Base-by-base conservation (phyloP, 2,113 vertebrate genomes). In the Crotalus helleri region DNA sequence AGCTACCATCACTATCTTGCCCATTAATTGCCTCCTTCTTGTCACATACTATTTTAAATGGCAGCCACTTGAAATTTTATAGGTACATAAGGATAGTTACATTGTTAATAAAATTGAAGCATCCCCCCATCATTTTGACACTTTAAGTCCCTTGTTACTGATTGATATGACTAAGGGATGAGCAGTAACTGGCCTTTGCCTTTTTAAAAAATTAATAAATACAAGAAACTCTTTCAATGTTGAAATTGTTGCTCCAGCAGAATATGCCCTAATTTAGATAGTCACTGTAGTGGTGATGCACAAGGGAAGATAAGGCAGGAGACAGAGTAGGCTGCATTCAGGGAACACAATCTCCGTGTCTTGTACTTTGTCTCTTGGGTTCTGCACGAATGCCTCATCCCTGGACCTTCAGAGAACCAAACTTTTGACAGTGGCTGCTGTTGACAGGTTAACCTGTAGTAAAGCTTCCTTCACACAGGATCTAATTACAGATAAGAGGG, bases 21-120 rank as follows among this genome's bases (percentile, higher is more conserved):
- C 96, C 96, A 95, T 96, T 97, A 95, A 97, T 96, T 97, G 92
- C 13, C 90, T 93, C 54, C 87, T 95, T 96, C 97, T 97, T 97
- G 97, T 93, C 93, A 94, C 61, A 87, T 51, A 92, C 94, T 1
- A 0, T 92, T 97, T 96, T 93, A 94, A 87, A 95, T 46, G 49
- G 86, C 81, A 58, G 33, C 57, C 96, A 59, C 97, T 96, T 96
- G 95, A 95, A 94, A 94, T 93, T 96, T 90, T 95, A 17, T 91
- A 85, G 55, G 87, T 93, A 92, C 87, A 64, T 81, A 88, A 94
- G 94, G 90, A 87, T 94, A 74, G 94, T 92, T 92, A 85, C 53
- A 91, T 74, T 93, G 91, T 93, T 97, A n/a, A n/a, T n/a, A 94
- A 97, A 95, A 96, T 87, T 94, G 94, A 97, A 93, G 93, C 95